Base-by-base conservation (phyloP, 2,113 vertebrate genomes). In the Sciurus niger region DNA sequence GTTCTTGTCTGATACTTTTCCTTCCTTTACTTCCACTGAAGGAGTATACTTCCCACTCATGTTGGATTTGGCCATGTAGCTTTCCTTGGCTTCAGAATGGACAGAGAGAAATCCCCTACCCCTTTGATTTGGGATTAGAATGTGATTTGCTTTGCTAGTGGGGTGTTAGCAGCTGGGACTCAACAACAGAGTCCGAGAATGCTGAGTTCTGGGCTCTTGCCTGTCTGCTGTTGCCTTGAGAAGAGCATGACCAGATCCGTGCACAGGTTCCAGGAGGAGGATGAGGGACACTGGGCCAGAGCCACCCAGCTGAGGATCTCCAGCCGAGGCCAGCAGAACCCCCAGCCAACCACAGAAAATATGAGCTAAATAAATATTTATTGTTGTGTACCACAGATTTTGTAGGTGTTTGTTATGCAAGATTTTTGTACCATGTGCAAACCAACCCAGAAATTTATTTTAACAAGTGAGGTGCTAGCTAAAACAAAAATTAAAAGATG, bases 341-440 rank as follows among this genome's bases (percentile, higher is more conserved):
- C 30, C 48, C 73, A 94, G 83, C 34, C 78, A 72, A 65, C 53
- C 53, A 82, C 82, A 67, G 53, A 82, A 7, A 80, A 34, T 14
- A 53, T 88, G 70, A 94, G 22, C 60, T 94, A 79, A 73, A 60
- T 72, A 93, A 77, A 70, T 32, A 4, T 58, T 82, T 68, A 76
- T 89, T 87, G 51, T 77, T 88, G 65, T 25, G 37, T 53, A 72
- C 28, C n/a, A 65, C 16, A 74, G 20, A 84, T 83, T 83, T 84
- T 89, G 10, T 84, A 96, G 72, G 58, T 94, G 74, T 95, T 95
- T 58, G 4, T 76, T 86, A 76, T 72, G n/a, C 22, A 46, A 92
- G 70, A 89, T 48, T 90, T 87, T 78, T 86, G n/a, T 90, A 76
- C 55, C 32, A 89, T 46, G 25, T 63, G 25, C 40, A 93, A 95